phyloP scores from a whole-genome alignment of 1,140 invertebrate genomes.

The Periplaneta americana region DNA sequence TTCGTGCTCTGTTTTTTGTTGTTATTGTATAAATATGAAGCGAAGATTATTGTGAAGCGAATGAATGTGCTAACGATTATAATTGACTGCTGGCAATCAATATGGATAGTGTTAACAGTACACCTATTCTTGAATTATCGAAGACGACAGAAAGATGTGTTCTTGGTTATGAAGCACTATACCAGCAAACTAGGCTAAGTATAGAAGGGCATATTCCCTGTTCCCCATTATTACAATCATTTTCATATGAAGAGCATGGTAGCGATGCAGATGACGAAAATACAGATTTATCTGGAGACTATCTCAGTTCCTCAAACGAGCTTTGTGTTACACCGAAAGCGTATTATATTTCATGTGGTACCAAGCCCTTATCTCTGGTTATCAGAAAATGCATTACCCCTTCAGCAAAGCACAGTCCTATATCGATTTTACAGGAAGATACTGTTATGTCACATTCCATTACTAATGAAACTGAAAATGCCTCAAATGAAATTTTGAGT shows the following conservation, averaged over 20 bases:
- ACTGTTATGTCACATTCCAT: neutral
- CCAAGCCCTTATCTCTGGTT: neutral
- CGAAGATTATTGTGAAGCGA: too few species aligned
- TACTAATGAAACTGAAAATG: neutral
- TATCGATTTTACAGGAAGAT: neutral
- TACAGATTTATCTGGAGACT: neutral
- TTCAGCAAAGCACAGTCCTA: neutral
- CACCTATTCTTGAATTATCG: neutral
- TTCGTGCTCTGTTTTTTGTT: too few species aligned
- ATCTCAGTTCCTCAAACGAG: neutral
- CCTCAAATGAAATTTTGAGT: neutral
- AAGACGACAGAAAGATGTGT: neutral
- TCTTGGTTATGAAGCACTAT: neutral
- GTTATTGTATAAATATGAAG: too few species aligned
- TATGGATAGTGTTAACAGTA: neutral
- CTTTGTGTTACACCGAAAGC: neutral
- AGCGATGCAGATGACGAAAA: neutral
- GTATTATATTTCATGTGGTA: neutral
- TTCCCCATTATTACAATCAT: neutral
- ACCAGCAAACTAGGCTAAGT: neutral
- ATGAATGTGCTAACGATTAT: too few species aligned
- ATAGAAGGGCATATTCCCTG: neutral
- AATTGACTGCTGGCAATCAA: neutral
- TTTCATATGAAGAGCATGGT: neutral
- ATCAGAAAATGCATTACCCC: neutral